phyloP scores from a whole-genome alignment of 2,888 invertebrate genomes.

The Chymomyza fuscimana region DNA sequence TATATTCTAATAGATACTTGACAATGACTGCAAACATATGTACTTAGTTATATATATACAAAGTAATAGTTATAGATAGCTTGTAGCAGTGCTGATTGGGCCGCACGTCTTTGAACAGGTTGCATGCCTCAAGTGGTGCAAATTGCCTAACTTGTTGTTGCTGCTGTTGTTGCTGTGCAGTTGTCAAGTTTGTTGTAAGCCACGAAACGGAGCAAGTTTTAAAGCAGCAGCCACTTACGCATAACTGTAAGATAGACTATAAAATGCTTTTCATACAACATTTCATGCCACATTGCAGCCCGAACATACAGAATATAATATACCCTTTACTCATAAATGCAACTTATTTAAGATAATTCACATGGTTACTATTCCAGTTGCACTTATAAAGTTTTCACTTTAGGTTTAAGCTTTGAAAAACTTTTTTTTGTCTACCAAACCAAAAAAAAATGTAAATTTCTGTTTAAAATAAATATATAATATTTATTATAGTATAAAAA shows the following conservation, averaged over 20 bases:
- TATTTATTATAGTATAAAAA: too few species aligned
- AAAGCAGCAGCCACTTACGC: conserved; percentile 59
- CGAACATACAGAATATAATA: too few species aligned
- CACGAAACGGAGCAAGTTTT: conserved; percentile 62
- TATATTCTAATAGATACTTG: neutral
- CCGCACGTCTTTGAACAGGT: neutral
- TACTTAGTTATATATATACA: neutral
- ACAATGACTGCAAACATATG: neutral
- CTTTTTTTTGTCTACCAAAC: too few species aligned
- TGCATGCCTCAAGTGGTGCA: conserved; percentile 11
- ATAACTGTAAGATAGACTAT: conserved; percentile 69
- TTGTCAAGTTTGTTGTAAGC: conserved; percentile 16
- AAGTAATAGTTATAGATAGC: neutral
- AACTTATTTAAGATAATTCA: too few species aligned
- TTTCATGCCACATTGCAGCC: too few species aligned
- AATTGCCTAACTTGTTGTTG: neutral
- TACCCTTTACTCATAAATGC: too few species aligned
- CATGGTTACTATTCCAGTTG: too few species aligned
- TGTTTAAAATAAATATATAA: too few species aligned
- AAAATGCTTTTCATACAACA: neutral
- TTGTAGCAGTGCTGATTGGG: neutral
- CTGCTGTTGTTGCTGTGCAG: neutral
- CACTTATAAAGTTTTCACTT: too few species aligned
- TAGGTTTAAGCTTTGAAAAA: too few species aligned
- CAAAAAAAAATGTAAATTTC: too few species aligned